Evolutionary conservation across 2,113 vertebrate genomes (phyloP), one percentile per base, ranked within the genome.

Genomic region (Anarhynchus alexandrinus): DNA sequence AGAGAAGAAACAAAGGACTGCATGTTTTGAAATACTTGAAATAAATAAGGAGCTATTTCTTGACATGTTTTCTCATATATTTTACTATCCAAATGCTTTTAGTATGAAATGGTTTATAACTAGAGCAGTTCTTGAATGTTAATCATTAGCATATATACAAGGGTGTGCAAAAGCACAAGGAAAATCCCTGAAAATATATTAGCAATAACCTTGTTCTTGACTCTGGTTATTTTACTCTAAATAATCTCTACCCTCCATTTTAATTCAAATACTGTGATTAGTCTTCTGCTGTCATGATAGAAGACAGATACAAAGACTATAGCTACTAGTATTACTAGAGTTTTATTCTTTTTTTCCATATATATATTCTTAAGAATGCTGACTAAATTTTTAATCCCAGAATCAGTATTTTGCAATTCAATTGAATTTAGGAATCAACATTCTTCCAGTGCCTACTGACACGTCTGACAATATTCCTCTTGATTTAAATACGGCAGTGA

Each of bases 251-350:
- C 21, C 15, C 12, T 83, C 47, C 47, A 55, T 84, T 95, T 94
- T 67, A 74, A 94, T 84, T 86, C n/a, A 81, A 88, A 89, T 78
- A 54, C 29, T 91, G 93, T 77, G 82, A 77, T 83, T 79, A 64
- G 36, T 58, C 36, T 83, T 92, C 59, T 70, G 32, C 27, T 55
- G n/a, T 65, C 71, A 72, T n/a, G 57, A 51, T 12, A 57, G 61
- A 82, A 93, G 78, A 79, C 29, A 93, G 47, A 69, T 40, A 52
- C 11, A 14, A 93, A 36, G 49, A 57, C 54, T 90, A 69, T 11
- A 88, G 29, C 54, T 61, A 65, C 54, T 54, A 51, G 15, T 67
- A 59, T 61, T 72, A 30, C 15, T 67, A 36, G 10, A 70, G 8
- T 59, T 73, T 82, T 67, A 40, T 38, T 70, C 22, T 54, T 80